A percentile compares a stretch with the other conserved stretches of the same genome.
Conservation (phyloP, 2,888 invertebrate genomes). For the Crossocerus cetratus region DNA sequence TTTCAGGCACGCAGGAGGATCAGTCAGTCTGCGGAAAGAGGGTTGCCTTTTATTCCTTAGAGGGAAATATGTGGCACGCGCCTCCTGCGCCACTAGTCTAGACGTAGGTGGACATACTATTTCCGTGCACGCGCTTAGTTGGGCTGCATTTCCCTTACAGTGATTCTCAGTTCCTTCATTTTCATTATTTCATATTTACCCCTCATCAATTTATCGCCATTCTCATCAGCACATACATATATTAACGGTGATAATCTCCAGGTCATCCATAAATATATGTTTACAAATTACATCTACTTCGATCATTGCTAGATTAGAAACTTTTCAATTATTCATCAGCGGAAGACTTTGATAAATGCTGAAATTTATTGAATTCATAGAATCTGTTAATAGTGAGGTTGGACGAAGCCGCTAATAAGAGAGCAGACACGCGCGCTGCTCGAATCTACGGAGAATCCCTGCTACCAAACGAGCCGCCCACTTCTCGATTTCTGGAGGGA, state of each 20-base stretch:
- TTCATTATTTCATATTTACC: too few relatives aligned
- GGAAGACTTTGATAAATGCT: too few relatives aligned
- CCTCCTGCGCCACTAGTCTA: constrained; percentile 44
- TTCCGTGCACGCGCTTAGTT: constrained; percentile 34
- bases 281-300: too few relatives aligned
- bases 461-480: neutral
- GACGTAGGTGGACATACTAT: constrained; percentile 39
- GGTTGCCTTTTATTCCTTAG: constrained; percentile 33
- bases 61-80: constrained; percentile 49
- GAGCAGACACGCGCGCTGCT: neutral
- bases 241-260: too few relatives aligned
- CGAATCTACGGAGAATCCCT: neutral
- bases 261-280: too few relatives aligned
- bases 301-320: too few relatives aligned
- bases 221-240: too few relatives aligned
- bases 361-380: too few relatives aligned
- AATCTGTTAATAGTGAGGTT: neutral
- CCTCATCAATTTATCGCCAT: too few relatives aligned
- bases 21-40: constrained; percentile 38
- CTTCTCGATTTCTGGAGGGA: neutral
- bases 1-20: constrained; percentile 42
- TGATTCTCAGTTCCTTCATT: constrained; percentile 25
- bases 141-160: constrained; percentile 16
- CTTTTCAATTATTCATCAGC: too few relatives aligned
- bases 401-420: neutral